Evolutionary conservation across 2,888 invertebrate genomes (phyloP), one percentile per base, ranked within the genome.

Genomic region (Phalangium opilio): DNA sequence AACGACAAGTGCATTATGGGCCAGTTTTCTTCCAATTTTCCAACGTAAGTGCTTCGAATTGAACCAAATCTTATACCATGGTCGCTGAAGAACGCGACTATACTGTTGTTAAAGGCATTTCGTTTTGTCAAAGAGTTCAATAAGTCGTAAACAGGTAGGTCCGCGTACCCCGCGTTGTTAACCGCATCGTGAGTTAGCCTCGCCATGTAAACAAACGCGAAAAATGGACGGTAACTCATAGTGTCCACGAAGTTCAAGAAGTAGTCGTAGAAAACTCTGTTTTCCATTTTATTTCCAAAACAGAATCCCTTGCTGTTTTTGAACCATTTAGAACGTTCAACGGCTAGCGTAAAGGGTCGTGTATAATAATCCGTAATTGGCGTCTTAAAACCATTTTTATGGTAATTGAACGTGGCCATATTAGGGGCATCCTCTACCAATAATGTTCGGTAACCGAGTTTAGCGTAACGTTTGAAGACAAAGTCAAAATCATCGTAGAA

Each of bases 91-190:
- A 79, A 83, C 89, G 51, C 90, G 71, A 49, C 87, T 77, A 0
- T 91, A 91, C 61, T 91, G 90, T 62, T 91, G 87, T 87, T 70
- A 87, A 70, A 40, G 73, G 61, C 10, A 84, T 11, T 27, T 8
- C 27, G 62, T 1, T 64, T 57, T 33, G 74, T 65, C 46, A 81
- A 62, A 48, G 68, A 64, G 51, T 66, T 63, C 44, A 89, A 66
- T 59, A 82, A 74, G 1, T 67, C 59, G 54, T 56, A 41, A 41
- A 63, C 59, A 10, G 61, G 60, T 2, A 55, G 57, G 48, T 66
- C 66, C 0, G 62, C 64, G 43, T 58, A 54, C 2, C 59, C 61
- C 2, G 62, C 62, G 42, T 60, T 57, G 50, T 64, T 64, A 14
- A 61, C 52, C 41, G 58, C 55, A 38, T 65, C 64, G 44, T 66